Percentiles rank a stretch among this genome's conserved stretches.
Conservation (phyloP, 2,797 vertebrate species). For the Pipistrellus kuhlii region DNA sequence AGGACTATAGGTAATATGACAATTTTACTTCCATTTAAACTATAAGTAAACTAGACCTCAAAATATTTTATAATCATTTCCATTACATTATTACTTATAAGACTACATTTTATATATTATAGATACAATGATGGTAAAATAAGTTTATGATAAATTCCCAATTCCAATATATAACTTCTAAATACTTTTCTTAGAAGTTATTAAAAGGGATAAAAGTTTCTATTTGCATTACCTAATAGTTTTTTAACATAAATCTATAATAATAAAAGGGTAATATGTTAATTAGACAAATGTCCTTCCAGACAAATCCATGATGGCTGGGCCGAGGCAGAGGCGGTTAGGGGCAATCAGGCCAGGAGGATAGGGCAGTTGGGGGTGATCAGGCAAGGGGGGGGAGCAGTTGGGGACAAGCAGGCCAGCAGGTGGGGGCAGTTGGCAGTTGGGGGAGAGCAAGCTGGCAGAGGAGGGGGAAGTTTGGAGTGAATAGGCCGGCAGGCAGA, state of each 20-base stretch:
- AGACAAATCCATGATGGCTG: no score
- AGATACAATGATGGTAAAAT: background rate
- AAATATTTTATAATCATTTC: background rate
- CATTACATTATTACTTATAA: background rate
- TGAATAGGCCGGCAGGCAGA: no score
- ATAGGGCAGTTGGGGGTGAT: no score
- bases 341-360: no score
- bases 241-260: background rate
- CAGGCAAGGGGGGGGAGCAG: no score
- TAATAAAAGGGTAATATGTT: no score
- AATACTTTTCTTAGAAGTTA: background rate
- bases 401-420: no score
- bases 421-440: no score
- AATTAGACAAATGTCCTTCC: no score
- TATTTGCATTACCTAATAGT: background rate
- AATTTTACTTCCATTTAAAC: conserved; percentile 50
- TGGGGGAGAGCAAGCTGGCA: no score
- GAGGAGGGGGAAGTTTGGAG: no score
- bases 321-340: no score
- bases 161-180: background rate
- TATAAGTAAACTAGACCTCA: background rate
- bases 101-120: background rate
- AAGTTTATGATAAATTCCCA: conserved; percentile 20
- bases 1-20: background rate
- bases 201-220: conserved; percentile 32